phyloP scores from a whole-genome alignment of 1,140 invertebrate species.

The Polypedilum vanderplanki region DNA sequence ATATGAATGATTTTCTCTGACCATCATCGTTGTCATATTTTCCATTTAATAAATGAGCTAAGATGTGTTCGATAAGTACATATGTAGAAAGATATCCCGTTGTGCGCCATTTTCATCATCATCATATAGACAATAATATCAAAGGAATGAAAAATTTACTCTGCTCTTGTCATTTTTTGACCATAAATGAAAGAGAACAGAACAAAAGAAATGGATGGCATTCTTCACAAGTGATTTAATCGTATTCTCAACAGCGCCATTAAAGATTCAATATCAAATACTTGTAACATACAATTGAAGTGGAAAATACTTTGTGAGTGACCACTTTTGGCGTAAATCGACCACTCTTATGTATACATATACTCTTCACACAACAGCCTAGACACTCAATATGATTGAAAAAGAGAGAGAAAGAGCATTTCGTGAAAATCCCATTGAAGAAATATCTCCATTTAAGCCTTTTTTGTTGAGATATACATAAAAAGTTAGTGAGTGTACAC shows the following conservation, averaged over 20 bases:
- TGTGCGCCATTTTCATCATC: not conserved
- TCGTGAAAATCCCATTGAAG: too few relatives aligned
- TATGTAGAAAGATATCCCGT: not conserved
- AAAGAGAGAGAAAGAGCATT: too few relatives aligned
- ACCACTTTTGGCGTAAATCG: not conserved
- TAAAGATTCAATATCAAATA: not conserved
- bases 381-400: too few relatives aligned
- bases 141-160: not conserved
- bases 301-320: not conserved
- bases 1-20: not conserved
- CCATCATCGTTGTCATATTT: too few relatives aligned
- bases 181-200: too few relatives aligned
- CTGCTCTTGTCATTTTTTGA: not conserved
- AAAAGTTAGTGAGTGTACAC: too few relatives aligned
- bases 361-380: too few relatives aligned
- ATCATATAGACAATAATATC: not conserved
- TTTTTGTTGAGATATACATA: not conserved
- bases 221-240: not conserved
- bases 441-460: not conserved
- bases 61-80: not conserved
- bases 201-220: too few relatives aligned
- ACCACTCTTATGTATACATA: not conserved
- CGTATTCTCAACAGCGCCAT: conserved; percentile 10
- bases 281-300: not conserved
- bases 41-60: not conserved